Evolutionary conservation across 1,140 invertebrate genomes (phyloP).

Genomic region (Ceratosolen solmsi): DNA sequence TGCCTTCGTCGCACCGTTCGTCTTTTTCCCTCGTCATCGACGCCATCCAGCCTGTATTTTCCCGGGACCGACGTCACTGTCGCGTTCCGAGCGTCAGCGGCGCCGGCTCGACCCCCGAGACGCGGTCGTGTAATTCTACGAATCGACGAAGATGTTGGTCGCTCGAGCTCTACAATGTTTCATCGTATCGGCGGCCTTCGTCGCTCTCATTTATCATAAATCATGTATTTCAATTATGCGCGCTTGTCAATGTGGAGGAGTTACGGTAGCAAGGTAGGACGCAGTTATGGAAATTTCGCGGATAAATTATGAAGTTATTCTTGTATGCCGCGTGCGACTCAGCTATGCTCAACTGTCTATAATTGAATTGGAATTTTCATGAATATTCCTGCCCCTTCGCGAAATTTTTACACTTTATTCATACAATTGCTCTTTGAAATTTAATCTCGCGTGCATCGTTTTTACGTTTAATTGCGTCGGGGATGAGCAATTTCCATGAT

Average conservation of each 20-base stretch:
- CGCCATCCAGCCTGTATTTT: not conserved
- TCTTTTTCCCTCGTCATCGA: not conserved
- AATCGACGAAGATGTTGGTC: conserved; percentile 93
- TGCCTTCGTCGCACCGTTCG: too few species aligned
- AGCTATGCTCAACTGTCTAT: too few species aligned
- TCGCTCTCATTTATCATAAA: conserved; percentile 1
- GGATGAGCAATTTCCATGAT: not conserved
- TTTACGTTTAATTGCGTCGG: not conserved
- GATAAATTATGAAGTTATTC: not conserved
- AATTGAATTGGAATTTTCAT: too few species aligned
- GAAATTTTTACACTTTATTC: too few species aligned
- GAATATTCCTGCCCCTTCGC: not conserved
- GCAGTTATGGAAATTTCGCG: not conserved
- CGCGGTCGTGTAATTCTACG: conserved; percentile 58
- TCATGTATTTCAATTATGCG: not conserved
- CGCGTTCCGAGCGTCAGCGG: not conserved
- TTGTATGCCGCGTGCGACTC: not conserved
- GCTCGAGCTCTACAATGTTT: too few species aligned
- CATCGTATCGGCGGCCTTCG: too few species aligned
- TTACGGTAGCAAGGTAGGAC: not conserved
- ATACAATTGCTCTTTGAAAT: not conserved
- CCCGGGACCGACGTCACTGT: not conserved
- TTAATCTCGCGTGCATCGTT: not conserved
- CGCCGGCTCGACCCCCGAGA: not conserved
- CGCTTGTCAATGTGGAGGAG: not conserved